These are phyloP conservation scores for Umimayanthus kanabou DNA, from an alignment of 92 coral and sea anemone species.

Conservation along the genomic window DNA sequence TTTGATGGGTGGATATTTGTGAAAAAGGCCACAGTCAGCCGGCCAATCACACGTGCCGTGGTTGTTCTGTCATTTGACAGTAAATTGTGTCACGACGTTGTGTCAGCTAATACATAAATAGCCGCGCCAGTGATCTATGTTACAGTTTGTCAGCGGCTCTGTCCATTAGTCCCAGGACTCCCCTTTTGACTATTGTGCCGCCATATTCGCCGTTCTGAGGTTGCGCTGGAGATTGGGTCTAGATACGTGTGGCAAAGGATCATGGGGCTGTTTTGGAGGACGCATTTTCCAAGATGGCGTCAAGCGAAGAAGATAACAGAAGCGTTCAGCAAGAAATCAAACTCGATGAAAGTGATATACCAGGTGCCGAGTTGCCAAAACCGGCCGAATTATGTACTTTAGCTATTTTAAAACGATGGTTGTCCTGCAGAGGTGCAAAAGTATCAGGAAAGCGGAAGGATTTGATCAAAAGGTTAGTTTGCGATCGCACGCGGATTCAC, in stretches of 20 bases:
- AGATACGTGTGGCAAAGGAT: background rate
- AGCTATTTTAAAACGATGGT: slow-evolving; percentile 57
- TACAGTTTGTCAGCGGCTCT: too few species aligned
- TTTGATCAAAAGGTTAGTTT: slow-evolving; percentile 35
- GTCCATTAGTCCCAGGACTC: too few species aligned
- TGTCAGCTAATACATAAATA: too few species aligned
- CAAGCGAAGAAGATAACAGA: background rate
- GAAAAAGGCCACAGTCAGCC: too few species aligned
- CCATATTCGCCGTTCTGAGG: background rate
- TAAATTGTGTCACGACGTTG: too few species aligned
- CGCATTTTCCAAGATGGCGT: too few species aligned
- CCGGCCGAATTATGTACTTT: slow-evolving; percentile 36
- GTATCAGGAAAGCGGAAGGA: slow-evolving; percentile 34
- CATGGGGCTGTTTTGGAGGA: slow-evolving; percentile 28
- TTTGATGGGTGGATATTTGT: too few species aligned
- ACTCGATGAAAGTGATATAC: background rate
- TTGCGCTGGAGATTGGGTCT: slow-evolving; percentile 22
- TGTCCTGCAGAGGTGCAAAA: slow-evolving; percentile 57
- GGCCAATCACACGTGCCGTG: too few species aligned
- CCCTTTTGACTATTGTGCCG: too few species aligned
- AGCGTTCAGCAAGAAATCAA: background rate
- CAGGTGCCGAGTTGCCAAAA: slow-evolving; percentile 28
- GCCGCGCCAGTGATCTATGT: too few species aligned
- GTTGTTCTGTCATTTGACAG: too few species aligned
- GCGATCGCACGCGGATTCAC: too few species aligned